These are phyloP conservation scores for Chaetodon auriga DNA, from an alignment of 2,113 vertebrate genomes.

Conservation along the genomic window DNA sequence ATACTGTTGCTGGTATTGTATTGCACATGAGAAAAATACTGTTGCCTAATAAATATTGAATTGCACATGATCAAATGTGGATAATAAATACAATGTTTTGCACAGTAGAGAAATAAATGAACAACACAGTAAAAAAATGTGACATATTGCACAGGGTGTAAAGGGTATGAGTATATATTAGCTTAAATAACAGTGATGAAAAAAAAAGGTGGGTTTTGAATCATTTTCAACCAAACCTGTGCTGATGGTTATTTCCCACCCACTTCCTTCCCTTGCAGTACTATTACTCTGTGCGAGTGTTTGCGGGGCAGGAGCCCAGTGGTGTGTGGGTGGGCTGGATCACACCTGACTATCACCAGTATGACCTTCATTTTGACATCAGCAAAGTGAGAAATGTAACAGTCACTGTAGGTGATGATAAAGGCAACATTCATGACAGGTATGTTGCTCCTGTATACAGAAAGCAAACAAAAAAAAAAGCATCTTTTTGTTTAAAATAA, in stretches of 20 bases:
- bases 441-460: slow-evolving; percentile 50
- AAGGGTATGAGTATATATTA: too few species aligned
- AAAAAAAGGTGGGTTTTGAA: too few species aligned
- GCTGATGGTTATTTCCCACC: slow-evolving; percentile 4
- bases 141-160: too few species aligned
- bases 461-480: background rate
- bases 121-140: too few species aligned
- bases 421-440: slow-evolving; percentile 94
- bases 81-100: too few species aligned
- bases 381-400: slow-evolving; percentile 92
- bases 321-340: slow-evolving; percentile 95
- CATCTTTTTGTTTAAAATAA: background rate
- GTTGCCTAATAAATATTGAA: too few species aligned
- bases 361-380: slow-evolving; percentile 91
- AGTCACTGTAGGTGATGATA: slow-evolving; percentile 92
- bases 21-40: too few species aligned
- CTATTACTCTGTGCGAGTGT: slow-evolving; percentile 92
- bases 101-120: too few species aligned
- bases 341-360: slow-evolving; percentile 93
- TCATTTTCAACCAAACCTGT: background rate
- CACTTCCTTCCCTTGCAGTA: slow-evolving; percentile 81
- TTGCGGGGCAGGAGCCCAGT: slow-evolving; percentile 92
- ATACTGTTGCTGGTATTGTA: too few species aligned
- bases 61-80: too few species aligned
- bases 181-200: too few species aligned